Conservation (phyloP, 2,113 vertebrate species). For the Nothobranchius kuhntae region DNA sequence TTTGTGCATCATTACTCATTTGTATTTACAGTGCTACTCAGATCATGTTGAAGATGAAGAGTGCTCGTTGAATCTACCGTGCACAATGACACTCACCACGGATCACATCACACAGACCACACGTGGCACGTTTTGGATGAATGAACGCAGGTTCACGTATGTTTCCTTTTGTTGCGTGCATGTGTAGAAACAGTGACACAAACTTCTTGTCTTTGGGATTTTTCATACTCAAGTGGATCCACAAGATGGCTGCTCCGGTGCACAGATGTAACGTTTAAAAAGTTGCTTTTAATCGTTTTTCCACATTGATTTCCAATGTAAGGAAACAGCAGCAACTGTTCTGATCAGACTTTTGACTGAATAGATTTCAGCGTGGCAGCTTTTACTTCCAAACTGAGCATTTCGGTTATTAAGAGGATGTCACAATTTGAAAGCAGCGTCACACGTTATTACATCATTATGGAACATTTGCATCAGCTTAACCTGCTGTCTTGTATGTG, state of each 20-base stretch:
- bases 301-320: background rate
- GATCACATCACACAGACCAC: conserved; percentile 39
- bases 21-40: conserved; percentile 60
- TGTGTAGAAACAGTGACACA: conserved; percentile 18
- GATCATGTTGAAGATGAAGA: conserved; percentile 25
- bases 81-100: conserved; percentile 15
- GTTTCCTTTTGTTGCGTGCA: conserved; percentile 22
- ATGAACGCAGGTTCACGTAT: background rate
- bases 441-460: conserved; percentile 6
- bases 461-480: conserved; percentile 14
- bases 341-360: conserved; percentile 22
- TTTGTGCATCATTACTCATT: conserved; percentile 44
- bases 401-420: background rate
- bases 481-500: conserved; percentile 13
- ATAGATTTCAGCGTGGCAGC: conserved; percentile 1
- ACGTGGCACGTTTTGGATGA: conserved; percentile 21
- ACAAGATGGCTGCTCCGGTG: conserved; percentile 17
- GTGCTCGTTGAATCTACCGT: conserved; percentile 21
- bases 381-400: background rate
- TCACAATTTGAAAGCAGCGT: conserved; percentile 1
- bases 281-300: background rate
- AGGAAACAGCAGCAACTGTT: conserved; percentile 21
- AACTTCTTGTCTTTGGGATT: conserved; percentile 12
- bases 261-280: conserved; percentile 10
- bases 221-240: conserved; percentile 5